These are phyloP conservation scores for Stegana nigrithorax DNA, from an alignment of 2,888 invertebrate genomes.

Conservation along the genomic window DNA sequence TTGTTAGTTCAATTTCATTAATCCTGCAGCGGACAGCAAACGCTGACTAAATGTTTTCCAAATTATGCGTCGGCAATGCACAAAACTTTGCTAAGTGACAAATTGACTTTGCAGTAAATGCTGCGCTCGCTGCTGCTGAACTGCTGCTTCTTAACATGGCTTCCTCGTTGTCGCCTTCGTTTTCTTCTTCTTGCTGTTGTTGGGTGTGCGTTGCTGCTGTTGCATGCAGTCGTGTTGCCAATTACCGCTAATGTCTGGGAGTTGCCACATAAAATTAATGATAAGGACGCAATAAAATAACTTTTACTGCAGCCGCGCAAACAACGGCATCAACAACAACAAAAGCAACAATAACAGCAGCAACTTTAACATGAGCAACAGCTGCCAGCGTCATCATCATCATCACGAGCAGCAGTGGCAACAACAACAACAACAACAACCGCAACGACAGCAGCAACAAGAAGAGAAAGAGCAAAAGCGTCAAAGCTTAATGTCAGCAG, in stretches of 20 bases:
- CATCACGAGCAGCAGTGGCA: not conserved
- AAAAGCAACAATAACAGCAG: not conserved
- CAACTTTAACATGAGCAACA: conserved; percentile 6
- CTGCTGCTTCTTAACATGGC: too few species aligned
- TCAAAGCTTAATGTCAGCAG: conserved; percentile 20
- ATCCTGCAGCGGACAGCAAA: not conserved
- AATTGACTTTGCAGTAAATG: conserved; percentile 16
- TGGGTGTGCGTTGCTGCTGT: not conserved
- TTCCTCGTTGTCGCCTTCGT: not conserved
- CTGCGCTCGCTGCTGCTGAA: not conserved
- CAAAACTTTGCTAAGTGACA: conserved; percentile 14
- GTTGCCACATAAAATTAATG: conserved; percentile 60
- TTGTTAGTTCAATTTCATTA: conserved; percentile 1
- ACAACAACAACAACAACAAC: not conserved
- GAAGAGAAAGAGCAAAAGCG: conserved; percentile 39
- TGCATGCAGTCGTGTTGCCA: conserved; percentile 36
- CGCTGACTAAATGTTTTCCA: conserved; percentile 3
- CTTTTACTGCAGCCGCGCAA: conserved; percentile 45
- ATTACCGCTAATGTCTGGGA: conserved; percentile 59
- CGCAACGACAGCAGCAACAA: conserved; percentile 21
- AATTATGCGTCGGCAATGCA: conserved; percentile 3
- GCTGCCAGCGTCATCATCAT: conserved; percentile 17
- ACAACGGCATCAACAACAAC: conserved; percentile 12
- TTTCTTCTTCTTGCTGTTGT: not conserved
- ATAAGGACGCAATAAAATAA: conserved; percentile 58